These are phyloP conservation scores for Gnathonemus longibarbis DNA, from an alignment of 2,113 vertebrate genomes.

Conservation along the genomic window DNA sequence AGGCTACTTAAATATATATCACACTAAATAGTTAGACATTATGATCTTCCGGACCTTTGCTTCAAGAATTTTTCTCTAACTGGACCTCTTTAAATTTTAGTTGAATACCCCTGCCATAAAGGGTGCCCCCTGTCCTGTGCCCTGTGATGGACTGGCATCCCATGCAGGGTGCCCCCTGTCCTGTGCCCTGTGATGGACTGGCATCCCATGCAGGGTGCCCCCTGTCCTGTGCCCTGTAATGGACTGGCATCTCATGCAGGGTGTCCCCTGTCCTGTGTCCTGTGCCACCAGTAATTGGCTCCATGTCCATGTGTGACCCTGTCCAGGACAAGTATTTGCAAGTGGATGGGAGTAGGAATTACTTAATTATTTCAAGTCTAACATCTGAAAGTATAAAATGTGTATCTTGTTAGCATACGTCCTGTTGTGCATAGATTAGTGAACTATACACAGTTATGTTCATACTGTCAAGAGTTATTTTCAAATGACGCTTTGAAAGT, in stretches of 20 bases:
- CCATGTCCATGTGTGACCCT: not conserved
- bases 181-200: too few species aligned
- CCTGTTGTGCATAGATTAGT: not conserved
- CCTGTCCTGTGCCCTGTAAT: too few species aligned
- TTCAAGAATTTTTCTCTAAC: too few species aligned
- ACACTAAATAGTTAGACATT: too few species aligned
- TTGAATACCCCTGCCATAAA: too few species aligned
- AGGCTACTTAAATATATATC: too few species aligned
- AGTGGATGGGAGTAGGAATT: not conserved
- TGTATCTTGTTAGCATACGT: not conserved
- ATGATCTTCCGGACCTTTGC: too few species aligned
- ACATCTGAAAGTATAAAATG: not conserved
- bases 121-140: not conserved
- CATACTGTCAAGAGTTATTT: constrained; percentile 5
- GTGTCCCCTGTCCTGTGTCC: not conserved
- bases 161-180: not conserved
- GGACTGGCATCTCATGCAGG: too few species aligned
- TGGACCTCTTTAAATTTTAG: too few species aligned
- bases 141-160: not conserved
- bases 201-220: too few species aligned
- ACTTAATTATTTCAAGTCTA: not conserved
- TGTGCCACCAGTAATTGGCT: not conserved
- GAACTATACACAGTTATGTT: not conserved
- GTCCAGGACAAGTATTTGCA: not conserved
- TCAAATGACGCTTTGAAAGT: not conserved